Evolutionary conservation across 2,113 vertebrate species (phyloP).

Genomic region (Tyrannus savana): DNA sequence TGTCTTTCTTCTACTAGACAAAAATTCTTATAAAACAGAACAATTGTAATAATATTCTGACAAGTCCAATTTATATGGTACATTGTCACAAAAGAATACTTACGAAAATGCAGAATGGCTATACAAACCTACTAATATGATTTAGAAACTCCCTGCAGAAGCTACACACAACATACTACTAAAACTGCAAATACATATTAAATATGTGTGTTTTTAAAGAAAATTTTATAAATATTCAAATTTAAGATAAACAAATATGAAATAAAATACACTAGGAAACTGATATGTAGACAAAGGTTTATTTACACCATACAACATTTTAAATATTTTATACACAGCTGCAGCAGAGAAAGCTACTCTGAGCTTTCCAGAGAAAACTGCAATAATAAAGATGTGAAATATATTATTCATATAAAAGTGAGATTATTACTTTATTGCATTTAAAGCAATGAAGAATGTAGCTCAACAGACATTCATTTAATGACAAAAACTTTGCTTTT

Average conservation of each 20-base stretch:
- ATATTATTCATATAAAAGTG: constrained; percentile 99
- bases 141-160: constrained; percentile 64
- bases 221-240: constrained; percentile 76
- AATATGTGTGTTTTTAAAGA: constrained; percentile 57
- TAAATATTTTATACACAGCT: constrained; percentile 99
- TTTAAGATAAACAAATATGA: constrained; percentile 78
- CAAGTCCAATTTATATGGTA: constrained; percentile 48
- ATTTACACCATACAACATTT: constrained; percentile 99
- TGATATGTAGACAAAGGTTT: constrained; percentile 99
- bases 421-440: constrained; percentile 99
- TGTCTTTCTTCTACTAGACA: constrained; percentile 21
- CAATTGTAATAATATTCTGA: constrained; percentile 25
- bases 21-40: constrained; percentile 38
- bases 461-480: constrained; percentile 99
- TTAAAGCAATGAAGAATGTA: constrained; percentile 99
- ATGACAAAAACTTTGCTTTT: constrained; percentile 99
- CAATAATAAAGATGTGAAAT: constrained; percentile 99
- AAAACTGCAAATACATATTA: constrained; percentile 67
- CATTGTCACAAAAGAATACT: constrained; percentile 38
- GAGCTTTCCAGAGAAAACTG: constrained; percentile 99
- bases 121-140: constrained; percentile 54
- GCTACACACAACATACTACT: constrained; percentile 48
- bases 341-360: constrained; percentile 98
- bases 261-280: constrained; percentile 98
- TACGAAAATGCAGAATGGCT: constrained; percentile 62